phyloP scores from a whole-genome alignment of 2,888 invertebrate genomes.

The Andrena trimmerana region DNA sequence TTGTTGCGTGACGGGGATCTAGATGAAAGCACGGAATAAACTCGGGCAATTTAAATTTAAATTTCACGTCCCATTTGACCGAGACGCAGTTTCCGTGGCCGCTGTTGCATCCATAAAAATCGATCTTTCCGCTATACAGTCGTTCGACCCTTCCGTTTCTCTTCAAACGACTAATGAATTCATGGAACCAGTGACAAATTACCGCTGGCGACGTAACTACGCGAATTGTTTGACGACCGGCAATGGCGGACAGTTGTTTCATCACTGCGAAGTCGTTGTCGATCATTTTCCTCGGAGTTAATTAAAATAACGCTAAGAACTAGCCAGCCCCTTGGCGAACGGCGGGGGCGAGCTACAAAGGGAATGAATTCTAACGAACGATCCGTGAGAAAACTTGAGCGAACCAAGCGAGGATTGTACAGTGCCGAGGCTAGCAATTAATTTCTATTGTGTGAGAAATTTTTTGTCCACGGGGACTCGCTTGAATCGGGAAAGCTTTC shows the following conservation, averaged over 20 bases:
- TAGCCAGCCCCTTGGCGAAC: not conserved
- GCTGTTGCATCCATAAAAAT: not conserved
- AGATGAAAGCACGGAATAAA: not conserved
- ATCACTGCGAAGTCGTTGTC: not conserved
- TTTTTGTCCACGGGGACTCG: not conserved
- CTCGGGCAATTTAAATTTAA: conserved; percentile 18
- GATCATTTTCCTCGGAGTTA: not conserved
- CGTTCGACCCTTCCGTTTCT: not conserved
- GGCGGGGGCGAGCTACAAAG: not conserved
- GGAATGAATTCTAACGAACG: not conserved
- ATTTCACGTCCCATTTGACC: not conserved
- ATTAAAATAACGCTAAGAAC: not conserved
- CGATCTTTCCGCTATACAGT: not conserved
- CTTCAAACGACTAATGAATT: not conserved
- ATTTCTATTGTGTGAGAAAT: conserved; percentile 10
- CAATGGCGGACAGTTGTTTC: not conserved
- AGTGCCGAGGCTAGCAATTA: conserved; percentile 25
- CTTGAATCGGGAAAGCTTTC: not conserved
- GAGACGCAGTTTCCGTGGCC: not conserved
- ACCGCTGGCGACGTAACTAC: not conserved
- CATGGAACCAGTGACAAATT: not conserved
- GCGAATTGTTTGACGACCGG: too few species aligned
- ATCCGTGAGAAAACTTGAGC: not conserved
- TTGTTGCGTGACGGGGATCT: not conserved
- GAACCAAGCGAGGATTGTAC: not conserved